Evolutionary conservation across 2,113 vertebrate species (phyloP).

Genomic region (Campylomormyrus numenius): DNA sequence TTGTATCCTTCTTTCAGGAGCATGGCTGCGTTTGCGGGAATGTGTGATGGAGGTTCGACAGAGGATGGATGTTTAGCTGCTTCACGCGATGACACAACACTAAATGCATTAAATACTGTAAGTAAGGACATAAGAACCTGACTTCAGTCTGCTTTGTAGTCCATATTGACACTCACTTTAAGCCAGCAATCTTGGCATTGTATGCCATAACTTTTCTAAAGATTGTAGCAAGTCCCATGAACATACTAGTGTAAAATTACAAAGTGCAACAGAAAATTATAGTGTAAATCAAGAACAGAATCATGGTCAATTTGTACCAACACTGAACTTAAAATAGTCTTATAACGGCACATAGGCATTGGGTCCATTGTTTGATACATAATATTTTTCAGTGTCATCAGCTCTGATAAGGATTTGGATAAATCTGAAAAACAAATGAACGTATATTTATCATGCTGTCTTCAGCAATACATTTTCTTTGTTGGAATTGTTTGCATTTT

Average conservation of each 20-base stretch:
- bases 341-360: neutral
- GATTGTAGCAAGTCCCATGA: neutral
- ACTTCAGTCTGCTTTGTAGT: neutral
- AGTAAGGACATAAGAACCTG: conserved; percentile 44
- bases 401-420: neutral
- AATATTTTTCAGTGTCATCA: neutral
- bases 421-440: neutral
- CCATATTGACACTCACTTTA: neutral
- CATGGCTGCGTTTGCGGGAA: conserved; percentile 97
- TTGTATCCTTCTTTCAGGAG: conserved; percentile 66
- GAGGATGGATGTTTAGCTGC: conserved; percentile 95
- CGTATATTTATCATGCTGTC: neutral
- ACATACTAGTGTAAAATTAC: neutral
- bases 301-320: neutral
- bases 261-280: neutral
- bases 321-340: neutral
- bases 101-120: conserved; percentile 96
- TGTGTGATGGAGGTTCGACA: conserved; percentile 97
- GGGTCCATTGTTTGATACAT: neutral
- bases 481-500: neutral
- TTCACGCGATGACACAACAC: conserved; percentile 93
- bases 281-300: neutral
- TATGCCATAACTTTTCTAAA: neutral
- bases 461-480: neutral
- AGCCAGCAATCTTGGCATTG: neutral